Evolutionary conservation across 1,140 invertebrate genomes (phyloP).

Genomic region (Aethina tumida): DNA sequence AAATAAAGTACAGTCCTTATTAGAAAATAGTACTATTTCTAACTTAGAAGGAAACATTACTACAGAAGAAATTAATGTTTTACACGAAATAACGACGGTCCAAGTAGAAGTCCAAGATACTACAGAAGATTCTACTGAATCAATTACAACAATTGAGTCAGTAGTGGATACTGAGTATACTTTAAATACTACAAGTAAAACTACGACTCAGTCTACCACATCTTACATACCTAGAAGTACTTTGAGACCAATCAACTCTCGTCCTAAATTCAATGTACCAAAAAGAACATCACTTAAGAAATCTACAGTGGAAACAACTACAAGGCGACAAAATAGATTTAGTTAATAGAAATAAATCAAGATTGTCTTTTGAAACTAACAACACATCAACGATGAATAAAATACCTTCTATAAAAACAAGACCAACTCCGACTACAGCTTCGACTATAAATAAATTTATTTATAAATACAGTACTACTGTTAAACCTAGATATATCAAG

Average conservation of each 20-base stretch:
- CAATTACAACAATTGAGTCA: constrained; percentile 2
- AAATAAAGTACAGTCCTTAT: no score
- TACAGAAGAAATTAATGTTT: no score
- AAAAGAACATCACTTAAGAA: not conserved
- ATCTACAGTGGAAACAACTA: constrained; percentile 1
- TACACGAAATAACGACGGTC: no score
- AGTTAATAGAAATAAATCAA: constrained; percentile 4
- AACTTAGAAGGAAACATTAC: no score
- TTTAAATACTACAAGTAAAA: not conserved
- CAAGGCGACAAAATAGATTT: not conserved
- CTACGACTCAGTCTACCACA: constrained; percentile 13
- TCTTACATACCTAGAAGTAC: constrained; percentile 12
- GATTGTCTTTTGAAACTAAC: not conserved
- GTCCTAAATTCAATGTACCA: constrained; percentile 14
- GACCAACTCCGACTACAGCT: constrained; percentile 5
- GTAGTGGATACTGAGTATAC: constrained; percentile 4
- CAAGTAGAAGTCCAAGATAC: no score
- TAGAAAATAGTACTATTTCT: no score
- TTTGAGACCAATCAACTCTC: constrained; percentile 14
- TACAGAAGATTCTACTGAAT: constrained; percentile 1
- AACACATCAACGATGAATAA: not conserved
- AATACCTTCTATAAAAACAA: constrained; percentile 1
- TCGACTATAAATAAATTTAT: constrained; percentile 13
- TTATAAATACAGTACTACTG: constrained; percentile 17
- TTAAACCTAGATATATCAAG: constrained; percentile 1